phyloP scores from a whole-genome alignment of 2,888 invertebrate genomes.

The Fragum whitleyi region DNA sequence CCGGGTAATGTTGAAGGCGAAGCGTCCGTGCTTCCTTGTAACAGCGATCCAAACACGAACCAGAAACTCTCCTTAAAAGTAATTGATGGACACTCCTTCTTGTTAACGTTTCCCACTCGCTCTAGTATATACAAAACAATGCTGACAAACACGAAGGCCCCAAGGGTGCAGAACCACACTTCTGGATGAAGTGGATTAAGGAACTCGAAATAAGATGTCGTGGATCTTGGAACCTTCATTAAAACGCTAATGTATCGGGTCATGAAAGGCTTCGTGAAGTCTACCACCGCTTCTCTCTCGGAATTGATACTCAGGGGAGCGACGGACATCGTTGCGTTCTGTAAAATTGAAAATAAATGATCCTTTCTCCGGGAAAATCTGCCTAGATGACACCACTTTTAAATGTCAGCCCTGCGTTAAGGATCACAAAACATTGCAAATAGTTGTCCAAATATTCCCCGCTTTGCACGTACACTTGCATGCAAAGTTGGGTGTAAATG shows the following conservation, averaged over 20 bases:
- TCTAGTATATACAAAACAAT: conserved; percentile 81
- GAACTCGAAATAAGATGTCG: conserved; percentile 83
- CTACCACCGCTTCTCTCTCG: conserved; percentile 81
- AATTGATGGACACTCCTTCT: conserved; percentile 72
- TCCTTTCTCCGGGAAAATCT: too few relatives aligned
- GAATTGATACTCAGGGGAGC: conserved; percentile 83
- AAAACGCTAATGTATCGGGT: conserved; percentile 82
- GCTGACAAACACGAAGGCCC: conserved; percentile 80
- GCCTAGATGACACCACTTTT: too few relatives aligned
- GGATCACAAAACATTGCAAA: too few relatives aligned
- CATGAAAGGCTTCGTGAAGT: conserved; percentile 85
- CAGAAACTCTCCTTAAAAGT: conserved; percentile 82
- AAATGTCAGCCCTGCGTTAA: too few relatives aligned
- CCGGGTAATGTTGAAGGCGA: conserved; percentile 81
- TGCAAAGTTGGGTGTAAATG: too few relatives aligned
- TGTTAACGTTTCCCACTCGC: conserved; percentile 73
- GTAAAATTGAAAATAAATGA: conserved; percentile 53
- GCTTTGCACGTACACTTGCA: too few relatives aligned
- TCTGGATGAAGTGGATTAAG: conserved; percentile 81
- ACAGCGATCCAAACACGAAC: conserved; percentile 83
- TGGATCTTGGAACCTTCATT: conserved; percentile 77
- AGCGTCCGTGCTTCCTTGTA: conserved; percentile 82
- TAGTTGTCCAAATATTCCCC: too few relatives aligned
- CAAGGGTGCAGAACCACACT: conserved; percentile 82
- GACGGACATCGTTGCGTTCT: conserved; percentile 84